Evolutionary conservation across 2,797 vertebrate species (phyloP).

Genomic region (Galago senegalensis): DNA sequence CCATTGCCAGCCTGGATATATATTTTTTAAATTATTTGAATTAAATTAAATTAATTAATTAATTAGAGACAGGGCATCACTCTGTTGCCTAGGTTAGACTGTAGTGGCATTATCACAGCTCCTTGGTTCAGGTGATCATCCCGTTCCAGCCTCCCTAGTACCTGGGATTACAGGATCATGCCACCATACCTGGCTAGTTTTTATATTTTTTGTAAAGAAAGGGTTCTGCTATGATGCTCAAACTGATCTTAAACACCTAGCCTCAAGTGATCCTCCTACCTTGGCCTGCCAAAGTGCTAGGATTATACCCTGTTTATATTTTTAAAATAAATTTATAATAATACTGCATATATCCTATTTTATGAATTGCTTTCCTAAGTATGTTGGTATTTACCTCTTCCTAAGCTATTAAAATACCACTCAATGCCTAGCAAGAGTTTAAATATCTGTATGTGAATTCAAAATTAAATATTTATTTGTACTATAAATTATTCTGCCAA

Average conservation of each 20-base stretch:
- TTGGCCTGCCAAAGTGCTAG: neutral
- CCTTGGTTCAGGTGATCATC: neutral
- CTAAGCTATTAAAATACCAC: slow-evolving; percentile 46
- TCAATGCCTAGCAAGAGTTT: neutral
- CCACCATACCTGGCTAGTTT: neutral
- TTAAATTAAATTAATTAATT: neutral
- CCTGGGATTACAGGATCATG: neutral
- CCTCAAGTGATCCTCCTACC: neutral
- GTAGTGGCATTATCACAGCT: neutral
- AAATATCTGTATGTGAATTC: slow-evolving; percentile 46
- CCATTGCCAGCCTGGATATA: too few relatives aligned
- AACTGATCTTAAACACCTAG: neutral
- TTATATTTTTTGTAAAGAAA: neutral
- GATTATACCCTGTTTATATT: neutral
- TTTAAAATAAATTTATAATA: slow-evolving; percentile 58
- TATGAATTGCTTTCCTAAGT: slow-evolving; percentile 37
- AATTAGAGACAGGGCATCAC: neutral
- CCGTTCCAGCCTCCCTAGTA: neutral
- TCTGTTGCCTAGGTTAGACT: neutral
- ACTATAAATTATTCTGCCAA: slow-evolving; percentile 38
- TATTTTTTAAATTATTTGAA: neutral
- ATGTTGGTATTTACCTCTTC: slow-evolving; percentile 26
- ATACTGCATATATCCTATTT: slow-evolving; percentile 50
- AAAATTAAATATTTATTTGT: slow-evolving; percentile 70
- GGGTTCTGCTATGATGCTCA: neutral